These are phyloP conservation scores for Sibirionetta formosa DNA, from an alignment of 2,797 vertebrate genomes.

Conservation along the genomic window DNA sequence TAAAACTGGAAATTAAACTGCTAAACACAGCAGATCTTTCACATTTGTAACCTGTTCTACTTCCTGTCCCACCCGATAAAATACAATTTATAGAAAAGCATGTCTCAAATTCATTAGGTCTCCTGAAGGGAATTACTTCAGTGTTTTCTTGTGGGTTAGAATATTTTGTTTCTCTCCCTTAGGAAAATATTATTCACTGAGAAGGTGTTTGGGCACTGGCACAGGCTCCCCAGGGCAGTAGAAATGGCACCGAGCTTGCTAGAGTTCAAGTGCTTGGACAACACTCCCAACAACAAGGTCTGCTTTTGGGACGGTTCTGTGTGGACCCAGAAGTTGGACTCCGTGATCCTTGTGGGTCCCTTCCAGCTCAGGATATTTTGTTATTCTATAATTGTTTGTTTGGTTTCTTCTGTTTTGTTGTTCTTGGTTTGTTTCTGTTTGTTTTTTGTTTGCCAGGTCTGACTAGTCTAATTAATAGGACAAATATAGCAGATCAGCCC, in stretches of 20 bases:
- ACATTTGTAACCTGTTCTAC: background rate
- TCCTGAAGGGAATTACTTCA: background rate
- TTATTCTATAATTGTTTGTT: background rate
- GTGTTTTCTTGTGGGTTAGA: background rate
- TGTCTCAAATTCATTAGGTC: background rate
- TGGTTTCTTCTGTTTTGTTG: background rate
- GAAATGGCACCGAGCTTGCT: background rate
- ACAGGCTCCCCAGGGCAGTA: background rate
- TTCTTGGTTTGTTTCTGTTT: background rate
- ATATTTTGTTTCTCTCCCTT: background rate
- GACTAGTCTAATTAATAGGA: background rate
- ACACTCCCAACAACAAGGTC: background rate
- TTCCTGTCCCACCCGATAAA: background rate
- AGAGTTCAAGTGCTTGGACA: background rate
- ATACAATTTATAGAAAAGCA: background rate
- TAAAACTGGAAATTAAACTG: conserved; percentile 3
- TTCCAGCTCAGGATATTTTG: background rate
- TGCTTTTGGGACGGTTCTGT: background rate
- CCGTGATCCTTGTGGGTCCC: background rate
- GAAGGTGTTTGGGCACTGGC: background rate
- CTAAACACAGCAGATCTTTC: background rate
- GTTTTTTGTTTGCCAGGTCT: background rate
- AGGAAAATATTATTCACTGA: background rate
- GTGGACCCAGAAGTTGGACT: background rate
- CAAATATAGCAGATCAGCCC: background rate